Base-by-base conservation (phyloP, 2,888 invertebrate genomes). In the Nineta flava region DNA sequence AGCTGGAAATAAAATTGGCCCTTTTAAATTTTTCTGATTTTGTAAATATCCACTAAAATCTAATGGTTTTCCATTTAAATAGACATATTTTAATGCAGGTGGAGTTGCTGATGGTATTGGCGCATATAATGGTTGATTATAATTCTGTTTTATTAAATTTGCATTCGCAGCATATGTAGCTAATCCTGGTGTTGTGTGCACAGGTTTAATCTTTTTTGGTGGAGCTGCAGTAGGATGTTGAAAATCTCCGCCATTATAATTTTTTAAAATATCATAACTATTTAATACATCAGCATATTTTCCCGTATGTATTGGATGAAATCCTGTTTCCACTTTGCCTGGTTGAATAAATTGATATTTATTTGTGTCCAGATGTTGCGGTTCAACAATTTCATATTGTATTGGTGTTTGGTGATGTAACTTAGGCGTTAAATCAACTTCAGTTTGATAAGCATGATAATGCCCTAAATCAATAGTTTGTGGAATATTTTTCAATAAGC, bases 31-130 rank as follows among this genome's bases (percentile, higher is more conserved):
- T 13, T 47, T 47, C 26, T 19, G 15, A n/a, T n/a, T 17, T 49
- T 45, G 38, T 32, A 49, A 49, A 38, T 45, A 45, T 44, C 38
- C 41, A n/a, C 13, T 38, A 49, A 45, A 35, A 19, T 49, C 38
- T 12, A 31, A 10, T 19, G 7, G n/a, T 17, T 26, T 26, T 4
- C 9, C 19, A 21, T 44, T 44, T 26, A 19, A 26, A 26, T 26
- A 26, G 26, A 26, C 26, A 6, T 26, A 26, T 38, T 38, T 38
- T 2, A 13, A 4, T 15, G 15, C 7, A 10, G 15, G n/a, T 2
- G n/a, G 7, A 38, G n/a, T 5, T 38, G 10, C 13, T n/a, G 34
- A 35, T 17, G 40, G 41, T 41, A 21, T 17, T 15, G 12, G 21
- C 13, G 32, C 13, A 10, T 34, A 10, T 9, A 10, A 46, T 32